Evolutionary conservation across 2,113 vertebrate genomes (phyloP).

Genomic region (Synchiropus splendidus): DNA sequence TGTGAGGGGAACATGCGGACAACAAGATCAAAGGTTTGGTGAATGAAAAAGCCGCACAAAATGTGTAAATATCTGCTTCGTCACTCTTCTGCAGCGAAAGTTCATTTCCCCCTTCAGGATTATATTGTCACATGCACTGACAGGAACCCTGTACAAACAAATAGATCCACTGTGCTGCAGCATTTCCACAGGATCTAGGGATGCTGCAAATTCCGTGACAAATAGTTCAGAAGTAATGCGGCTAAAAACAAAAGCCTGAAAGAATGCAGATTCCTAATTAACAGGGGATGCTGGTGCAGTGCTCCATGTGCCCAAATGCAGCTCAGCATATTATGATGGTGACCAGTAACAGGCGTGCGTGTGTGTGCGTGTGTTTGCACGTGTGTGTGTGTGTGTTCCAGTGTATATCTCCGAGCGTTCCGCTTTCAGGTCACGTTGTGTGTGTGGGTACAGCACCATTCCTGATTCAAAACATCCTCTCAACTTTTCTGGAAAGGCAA

Average conservation of each 20-base stretch:
- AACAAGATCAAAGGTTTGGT: too few species aligned
- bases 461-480: slow-evolving; percentile 9
- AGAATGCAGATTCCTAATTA: slow-evolving; percentile 63
- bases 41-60: too few species aligned
- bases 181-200: slow-evolving; percentile 27
- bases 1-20: too few species aligned
- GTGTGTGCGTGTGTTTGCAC: slow-evolving; percentile 4
- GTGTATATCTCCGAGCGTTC: slow-evolving; percentile 4
- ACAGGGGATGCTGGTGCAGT: slow-evolving; percentile 34
- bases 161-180: slow-evolving; percentile 48
- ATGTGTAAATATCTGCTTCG: slow-evolving; percentile 7
- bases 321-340: slow-evolving; percentile 35
- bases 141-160: slow-evolving; percentile 40
- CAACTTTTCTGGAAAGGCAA: slow-evolving; percentile 50
- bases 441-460: slow-evolving; percentile 12
- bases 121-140: slow-evolving; percentile 13
- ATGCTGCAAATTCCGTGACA: slow-evolving; percentile 64
- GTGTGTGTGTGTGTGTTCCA: neutral
- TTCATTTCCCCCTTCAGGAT: slow-evolving; percentile 23
- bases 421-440: slow-evolving; percentile 8
- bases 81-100: slow-evolving; percentile 13
- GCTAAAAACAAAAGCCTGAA: slow-evolving; percentile 59
- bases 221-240: slow-evolving; percentile 73
- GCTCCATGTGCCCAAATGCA: slow-evolving; percentile 24
- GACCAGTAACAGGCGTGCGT: slow-evolving; percentile 17